Evolutionary conservation across 2,888 invertebrate species (phyloP).

Genomic region (Catotricha subobsoleta): DNA sequence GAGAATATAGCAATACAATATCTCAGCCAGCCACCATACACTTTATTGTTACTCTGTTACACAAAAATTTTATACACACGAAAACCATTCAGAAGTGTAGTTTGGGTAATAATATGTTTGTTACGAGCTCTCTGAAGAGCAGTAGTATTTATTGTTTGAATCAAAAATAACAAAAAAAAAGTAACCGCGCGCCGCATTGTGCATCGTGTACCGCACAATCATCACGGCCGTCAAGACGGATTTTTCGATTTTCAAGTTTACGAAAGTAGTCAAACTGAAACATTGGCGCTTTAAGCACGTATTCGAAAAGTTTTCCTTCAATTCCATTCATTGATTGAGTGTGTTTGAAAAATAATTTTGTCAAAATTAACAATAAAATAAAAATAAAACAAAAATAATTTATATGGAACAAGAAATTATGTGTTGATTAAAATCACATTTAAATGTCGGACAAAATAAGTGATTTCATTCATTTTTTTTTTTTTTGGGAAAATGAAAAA

Average conservation of each 20-base stretch:
- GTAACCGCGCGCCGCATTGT: slow-evolving; percentile 4
- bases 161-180: slow-evolving; percentile 2
- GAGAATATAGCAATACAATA: too few species aligned
- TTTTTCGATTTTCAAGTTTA: too few species aligned
- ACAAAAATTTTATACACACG: too few species aligned
- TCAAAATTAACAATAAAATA: neutral
- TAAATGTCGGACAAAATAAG: too few species aligned
- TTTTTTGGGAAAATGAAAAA: too few species aligned
- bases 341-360: neutral
- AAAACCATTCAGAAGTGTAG: too few species aligned
- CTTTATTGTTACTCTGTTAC: too few species aligned
- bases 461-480: too few species aligned
- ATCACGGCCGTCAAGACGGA: neutral
- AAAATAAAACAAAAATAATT: neutral
- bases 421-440: neutral
- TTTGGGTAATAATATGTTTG: too few species aligned
- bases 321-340: neutral
- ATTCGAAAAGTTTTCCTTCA: slow-evolving; percentile 20
- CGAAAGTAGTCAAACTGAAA: slow-evolving; percentile 29
- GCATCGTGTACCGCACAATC: slow-evolving; percentile 3
- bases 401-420: neutral
- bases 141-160: slow-evolving; percentile 1
- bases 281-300: slow-evolving; percentile 33
- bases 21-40: too few species aligned
- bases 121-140: too few species aligned